phyloP scores from a whole-genome alignment of 1,140 invertebrate genomes.

The Tribolium madens region DNA sequence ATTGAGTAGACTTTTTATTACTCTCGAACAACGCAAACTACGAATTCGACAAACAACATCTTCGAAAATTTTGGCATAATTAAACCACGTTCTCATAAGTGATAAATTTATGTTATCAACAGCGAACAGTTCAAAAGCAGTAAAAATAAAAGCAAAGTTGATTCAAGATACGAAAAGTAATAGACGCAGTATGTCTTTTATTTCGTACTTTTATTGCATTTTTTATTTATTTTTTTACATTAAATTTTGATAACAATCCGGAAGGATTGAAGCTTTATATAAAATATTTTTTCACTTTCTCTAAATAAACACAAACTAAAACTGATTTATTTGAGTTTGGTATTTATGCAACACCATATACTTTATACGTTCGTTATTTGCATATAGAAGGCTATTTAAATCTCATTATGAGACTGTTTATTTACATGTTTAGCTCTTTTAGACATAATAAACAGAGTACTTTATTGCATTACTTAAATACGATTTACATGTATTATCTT shows the following conservation, averaged over 20 bases:
- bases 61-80: too few relatives aligned
- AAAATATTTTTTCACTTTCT: neutral
- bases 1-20: too few relatives aligned
- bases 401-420: neutral
- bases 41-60: neutral
- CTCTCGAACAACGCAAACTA: too few relatives aligned
- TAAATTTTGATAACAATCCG: neutral
- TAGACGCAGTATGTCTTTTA: neutral
- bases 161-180: neutral
- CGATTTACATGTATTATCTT: neutral
- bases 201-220: neutral
- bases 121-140: neutral
- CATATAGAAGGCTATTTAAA: neutral
- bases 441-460: neutral
- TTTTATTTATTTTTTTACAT: neutral
- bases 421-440: neutral
- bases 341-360: neutral
- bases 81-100: too few relatives aligned
- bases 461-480: neutral
- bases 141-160: neutral
- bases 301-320: neutral
- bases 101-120: neutral
- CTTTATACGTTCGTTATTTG: neutral
- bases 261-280: neutral
- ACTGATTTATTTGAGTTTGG: neutral